phyloP scores from a whole-genome alignment of 2,113 vertebrate species.

The Chiloscyllium plagiosum region DNA sequence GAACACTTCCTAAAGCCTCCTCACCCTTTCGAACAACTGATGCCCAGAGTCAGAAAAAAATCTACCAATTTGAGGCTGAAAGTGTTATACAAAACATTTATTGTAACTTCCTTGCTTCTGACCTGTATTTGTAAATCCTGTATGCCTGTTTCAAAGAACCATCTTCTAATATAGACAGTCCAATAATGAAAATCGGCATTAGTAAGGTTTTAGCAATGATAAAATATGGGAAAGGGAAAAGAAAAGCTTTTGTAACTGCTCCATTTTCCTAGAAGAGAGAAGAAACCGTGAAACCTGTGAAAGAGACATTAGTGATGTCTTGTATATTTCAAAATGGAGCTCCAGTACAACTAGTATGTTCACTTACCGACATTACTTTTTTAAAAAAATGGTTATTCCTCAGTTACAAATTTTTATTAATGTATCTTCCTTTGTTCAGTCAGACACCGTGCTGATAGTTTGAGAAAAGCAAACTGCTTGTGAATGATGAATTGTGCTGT shows the following conservation, averaged over 20 bases:
- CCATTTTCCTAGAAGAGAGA: neutral
- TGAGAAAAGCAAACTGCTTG: neutral
- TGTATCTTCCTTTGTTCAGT: neutral
- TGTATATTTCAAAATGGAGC: too few species aligned
- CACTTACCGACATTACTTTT: too few species aligned
- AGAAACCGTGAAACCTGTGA: too few species aligned
- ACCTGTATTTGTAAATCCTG: neutral
- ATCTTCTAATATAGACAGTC: neutral
- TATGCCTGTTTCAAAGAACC: neutral
- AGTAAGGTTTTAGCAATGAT: neutral
- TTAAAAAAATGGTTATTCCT: too few species aligned
- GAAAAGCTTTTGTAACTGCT: neutral
- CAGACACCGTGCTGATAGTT: neutral
- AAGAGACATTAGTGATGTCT: too few species aligned
- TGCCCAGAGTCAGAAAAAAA: neutral
- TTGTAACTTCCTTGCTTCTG: neutral
- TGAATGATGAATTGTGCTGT: neutral
- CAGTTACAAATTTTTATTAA: neutral
- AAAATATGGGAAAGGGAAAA: neutral
- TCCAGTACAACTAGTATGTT: too few species aligned
- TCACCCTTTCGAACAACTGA: neutral
- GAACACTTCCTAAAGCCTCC: too few species aligned
- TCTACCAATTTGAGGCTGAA: neutral
- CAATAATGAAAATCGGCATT: neutral
- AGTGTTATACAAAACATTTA: neutral